Evolutionary conservation across 2,113 vertebrate species (phyloP).

Genomic region (Psophia crepitans): DNA sequence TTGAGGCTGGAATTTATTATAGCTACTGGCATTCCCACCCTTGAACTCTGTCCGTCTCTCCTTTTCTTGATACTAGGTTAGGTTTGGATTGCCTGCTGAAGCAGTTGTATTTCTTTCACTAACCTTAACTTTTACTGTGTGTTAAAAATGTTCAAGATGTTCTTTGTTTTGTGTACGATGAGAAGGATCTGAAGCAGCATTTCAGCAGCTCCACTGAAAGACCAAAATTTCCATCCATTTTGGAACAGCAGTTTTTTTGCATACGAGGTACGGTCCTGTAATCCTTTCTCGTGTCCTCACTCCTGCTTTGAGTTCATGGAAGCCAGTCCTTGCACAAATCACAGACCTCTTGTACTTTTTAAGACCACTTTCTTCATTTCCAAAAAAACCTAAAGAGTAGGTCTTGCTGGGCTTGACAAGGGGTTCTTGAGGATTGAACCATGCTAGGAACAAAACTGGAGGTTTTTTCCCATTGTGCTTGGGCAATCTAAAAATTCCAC

Average conservation of each 20-base stretch:
- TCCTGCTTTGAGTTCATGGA: neutral
- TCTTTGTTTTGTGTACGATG: neutral
- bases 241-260: neutral
- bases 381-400: neutral
- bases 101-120: neutral
- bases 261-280: neutral
- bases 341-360: neutral
- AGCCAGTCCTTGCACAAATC: neutral
- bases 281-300: neutral
- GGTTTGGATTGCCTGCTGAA: neutral
- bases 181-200: neutral
- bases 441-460: neutral
- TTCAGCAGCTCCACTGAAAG: neutral
- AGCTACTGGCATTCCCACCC: neutral
- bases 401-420: neutral
- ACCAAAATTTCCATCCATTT: neutral
- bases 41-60: neutral
- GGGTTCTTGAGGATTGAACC: neutral
- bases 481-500: neutral
- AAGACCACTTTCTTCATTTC: neutral
- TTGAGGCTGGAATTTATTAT: neutral
- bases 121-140: neutral
- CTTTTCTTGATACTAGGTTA: neutral
- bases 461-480: accelerated
- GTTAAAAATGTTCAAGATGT: neutral